Evolutionary conservation across 2,797 vertebrate genomes (phyloP).

Genomic region (Sebastes diploproa): DNA sequence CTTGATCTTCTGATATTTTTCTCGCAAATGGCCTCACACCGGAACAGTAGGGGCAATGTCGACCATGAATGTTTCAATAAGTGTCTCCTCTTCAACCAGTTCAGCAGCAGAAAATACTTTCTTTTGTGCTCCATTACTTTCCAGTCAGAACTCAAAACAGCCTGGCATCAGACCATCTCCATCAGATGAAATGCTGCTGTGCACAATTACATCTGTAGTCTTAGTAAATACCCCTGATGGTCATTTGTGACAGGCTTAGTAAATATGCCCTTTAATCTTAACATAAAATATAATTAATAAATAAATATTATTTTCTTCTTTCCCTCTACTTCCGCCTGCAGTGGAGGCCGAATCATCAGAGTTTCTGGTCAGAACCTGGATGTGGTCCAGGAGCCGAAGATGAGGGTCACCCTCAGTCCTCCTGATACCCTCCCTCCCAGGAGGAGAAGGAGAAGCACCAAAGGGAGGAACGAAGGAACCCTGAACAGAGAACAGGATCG

Average conservation of each 20-base stretch:
- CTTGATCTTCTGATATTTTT: not conserved
- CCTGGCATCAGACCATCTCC: not conserved
- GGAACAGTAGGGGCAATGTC: not conserved
- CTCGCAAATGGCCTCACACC: not conserved
- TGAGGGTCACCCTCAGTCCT: conserved; percentile 88
- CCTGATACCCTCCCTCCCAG: conserved; percentile 74
- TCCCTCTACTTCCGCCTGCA: conserved; percentile 47
- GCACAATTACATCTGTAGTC: not conserved
- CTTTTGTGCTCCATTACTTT: not conserved
- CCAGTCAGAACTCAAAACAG: not conserved
- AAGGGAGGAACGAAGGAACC: conserved; percentile 19
- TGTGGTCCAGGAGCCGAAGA: conserved; percentile 93
- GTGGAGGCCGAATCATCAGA: conserved; percentile 90
- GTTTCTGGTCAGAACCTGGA: conserved; percentile 93
- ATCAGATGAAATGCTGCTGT: not conserved
- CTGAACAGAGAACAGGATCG: conserved; percentile 19
- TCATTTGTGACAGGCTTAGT: not conserved
- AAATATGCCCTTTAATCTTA: not conserved
- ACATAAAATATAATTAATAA: not conserved
- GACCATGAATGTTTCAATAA: not conserved
- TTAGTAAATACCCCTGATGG: not conserved
- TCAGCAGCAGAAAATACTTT: not conserved
- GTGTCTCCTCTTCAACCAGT: not conserved
- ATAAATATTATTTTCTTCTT: not conserved
- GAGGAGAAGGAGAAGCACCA: conserved; percentile 62